Evolutionary conservation across 2,113 vertebrate species (phyloP).

Genomic region (Dermatemys mawii): DNA sequence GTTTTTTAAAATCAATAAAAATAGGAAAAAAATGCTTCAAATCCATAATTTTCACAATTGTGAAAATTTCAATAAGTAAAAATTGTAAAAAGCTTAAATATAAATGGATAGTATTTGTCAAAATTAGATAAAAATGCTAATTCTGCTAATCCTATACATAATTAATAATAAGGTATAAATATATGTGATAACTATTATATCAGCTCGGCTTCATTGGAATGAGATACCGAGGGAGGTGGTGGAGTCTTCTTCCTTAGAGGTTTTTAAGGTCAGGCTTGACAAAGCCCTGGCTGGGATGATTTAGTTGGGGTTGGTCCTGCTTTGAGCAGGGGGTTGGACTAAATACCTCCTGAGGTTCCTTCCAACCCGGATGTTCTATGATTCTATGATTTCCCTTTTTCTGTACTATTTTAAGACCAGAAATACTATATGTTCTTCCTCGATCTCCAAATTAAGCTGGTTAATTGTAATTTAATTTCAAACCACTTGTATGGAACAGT

Average conservation of each 20-base stretch:
- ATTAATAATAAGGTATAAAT: neutral
- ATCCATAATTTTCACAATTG: neutral
- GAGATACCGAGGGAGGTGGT: no score
- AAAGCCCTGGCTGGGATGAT: no score
- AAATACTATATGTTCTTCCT: neutral
- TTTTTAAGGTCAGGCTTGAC: no score
- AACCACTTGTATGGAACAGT: neutral
- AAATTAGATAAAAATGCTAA: neutral
- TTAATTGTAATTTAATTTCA: neutral
- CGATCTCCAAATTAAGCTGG: neutral
- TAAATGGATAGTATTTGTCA: neutral
- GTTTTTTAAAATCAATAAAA: neutral
- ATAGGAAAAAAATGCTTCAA: neutral
- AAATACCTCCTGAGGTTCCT: no score
- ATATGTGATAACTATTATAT: neutral
- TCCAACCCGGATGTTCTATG: no score
- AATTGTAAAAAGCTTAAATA: neutral
- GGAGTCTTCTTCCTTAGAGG: no score
- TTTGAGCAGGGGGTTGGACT: no score
- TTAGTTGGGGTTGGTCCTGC: no score
- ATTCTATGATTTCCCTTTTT: no score
- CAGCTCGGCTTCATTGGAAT: neutral
- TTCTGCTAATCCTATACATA: neutral
- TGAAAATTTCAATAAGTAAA: neutral
- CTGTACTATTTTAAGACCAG: neutral